Evolutionary conservation across 1,140 invertebrate species (phyloP).

Genomic region (Heliconius nattereri): DNA sequence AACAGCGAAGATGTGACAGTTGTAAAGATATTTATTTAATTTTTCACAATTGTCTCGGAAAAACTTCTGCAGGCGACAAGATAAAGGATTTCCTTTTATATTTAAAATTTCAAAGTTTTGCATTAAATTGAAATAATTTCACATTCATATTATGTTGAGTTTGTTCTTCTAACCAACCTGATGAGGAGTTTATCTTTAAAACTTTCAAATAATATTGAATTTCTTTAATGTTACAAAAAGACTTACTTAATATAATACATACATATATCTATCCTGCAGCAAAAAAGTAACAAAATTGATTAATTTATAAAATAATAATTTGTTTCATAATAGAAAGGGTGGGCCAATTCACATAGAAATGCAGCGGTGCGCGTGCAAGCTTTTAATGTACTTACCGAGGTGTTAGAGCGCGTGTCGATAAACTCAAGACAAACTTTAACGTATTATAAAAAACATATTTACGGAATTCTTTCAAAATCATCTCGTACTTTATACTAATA

Average conservation of each 20-base stretch:
- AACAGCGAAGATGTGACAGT: not conserved
- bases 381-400: slow-evolving; percentile 4
- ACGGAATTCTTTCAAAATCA: not conserved
- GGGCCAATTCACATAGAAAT: not conserved
- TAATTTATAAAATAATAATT: not conserved
- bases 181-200: not conserved
- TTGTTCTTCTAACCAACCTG: slow-evolving; percentile 1
- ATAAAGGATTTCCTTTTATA: slow-evolving; percentile 8
- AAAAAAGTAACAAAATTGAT: too few species aligned
- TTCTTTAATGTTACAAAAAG: not conserved
- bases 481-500: not conserved
- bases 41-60: slow-evolving; percentile 6
- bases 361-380: not conserved
- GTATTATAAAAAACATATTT: not conserved
- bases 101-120: not conserved
- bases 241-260: too few species aligned
- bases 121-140: not conserved
- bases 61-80: not conserved
- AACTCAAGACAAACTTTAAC: not conserved
- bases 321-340: not conserved
- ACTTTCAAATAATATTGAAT: not conserved
- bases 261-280: too few species aligned
- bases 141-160: not conserved
- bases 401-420: not conserved
- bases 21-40: slow-evolving; percentile 2